Evolutionary conservation across 2,797 vertebrate genomes (phyloP).

Genomic region (Balearica regulorum): DNA sequence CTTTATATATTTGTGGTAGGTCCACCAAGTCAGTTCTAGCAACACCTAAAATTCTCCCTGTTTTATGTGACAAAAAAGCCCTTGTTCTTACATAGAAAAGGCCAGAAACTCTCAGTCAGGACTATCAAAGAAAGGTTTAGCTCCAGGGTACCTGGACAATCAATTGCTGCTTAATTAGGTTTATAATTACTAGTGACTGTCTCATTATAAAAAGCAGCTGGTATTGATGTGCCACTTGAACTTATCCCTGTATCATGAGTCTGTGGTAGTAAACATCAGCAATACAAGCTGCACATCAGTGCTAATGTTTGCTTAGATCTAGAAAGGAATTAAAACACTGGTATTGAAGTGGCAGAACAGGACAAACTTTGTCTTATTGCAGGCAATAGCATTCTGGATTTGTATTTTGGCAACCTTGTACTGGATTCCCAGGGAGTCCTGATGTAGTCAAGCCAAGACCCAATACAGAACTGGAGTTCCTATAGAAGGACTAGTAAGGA

Average conservation of each 20-base stretch:
- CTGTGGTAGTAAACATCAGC: background rate
- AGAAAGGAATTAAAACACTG: background rate
- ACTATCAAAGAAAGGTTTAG: background rate
- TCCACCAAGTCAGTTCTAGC: background rate
- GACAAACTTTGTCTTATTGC: background rate
- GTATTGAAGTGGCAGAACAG: background rate
- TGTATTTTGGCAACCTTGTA: background rate
- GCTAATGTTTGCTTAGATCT: background rate
- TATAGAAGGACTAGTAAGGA: background rate
- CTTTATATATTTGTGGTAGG: background rate
- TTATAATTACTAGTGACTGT: conserved; percentile 54
- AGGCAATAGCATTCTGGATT: background rate
- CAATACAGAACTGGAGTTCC: background rate
- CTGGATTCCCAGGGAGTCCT: background rate
- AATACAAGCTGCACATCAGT: background rate
- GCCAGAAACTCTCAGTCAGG: background rate
- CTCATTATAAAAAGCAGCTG: conserved; percentile 50
- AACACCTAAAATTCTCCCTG: background rate
- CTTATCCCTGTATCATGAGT: background rate
- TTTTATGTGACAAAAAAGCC: background rate
- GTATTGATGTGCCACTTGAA: conserved; percentile 49
- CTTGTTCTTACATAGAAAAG: background rate
- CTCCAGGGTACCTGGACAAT: conserved; percentile 15
- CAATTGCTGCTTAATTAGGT: conserved; percentile 52
- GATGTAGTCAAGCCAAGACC: background rate